Evolutionary conservation across 2,888 invertebrate genomes (phyloP), one percentile per base, ranked within the genome.

Genomic region (Drosophila pegasa): DNA sequence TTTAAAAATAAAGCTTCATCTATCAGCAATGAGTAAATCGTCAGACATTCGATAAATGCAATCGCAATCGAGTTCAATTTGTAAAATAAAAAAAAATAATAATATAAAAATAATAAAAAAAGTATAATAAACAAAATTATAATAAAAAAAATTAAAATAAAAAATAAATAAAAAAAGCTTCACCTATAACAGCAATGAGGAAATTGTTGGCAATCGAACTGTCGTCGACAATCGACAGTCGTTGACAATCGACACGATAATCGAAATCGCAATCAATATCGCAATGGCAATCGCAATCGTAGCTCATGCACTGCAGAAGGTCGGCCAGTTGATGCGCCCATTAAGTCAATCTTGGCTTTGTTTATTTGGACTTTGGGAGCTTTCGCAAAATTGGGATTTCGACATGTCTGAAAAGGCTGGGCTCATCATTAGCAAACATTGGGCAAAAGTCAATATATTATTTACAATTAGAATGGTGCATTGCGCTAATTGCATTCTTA

Each of bases 111-210:
- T n/a, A n/a, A n/a, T n/a, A n/a, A n/a, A n/a, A n/a, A n/a, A n/a
- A n/a, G n/a, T n/a, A n/a, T n/a, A n/a, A n/a, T n/a, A n/a, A n/a
- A n/a, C n/a, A n/a, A n/a, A n/a, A n/a, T n/a, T n/a, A n/a, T n/a
- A n/a, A n/a, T n/a, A n/a, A n/a, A n/a, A n/a, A n/a, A n/a, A n/a
- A n/a, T n/a, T n/a, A n/a, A n/a, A n/a, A n/a, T n/a, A n/a, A n/a
- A n/a, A n/a, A n/a, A n/a, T n/a, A n/a, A n/a, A n/a, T n/a, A n/a
- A 27, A 48, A 48, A 81, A 69, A 75, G 70, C 78, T 82, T 76
- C 78, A 86, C 76, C 74, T 78, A 75, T 68, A n/a, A n/a, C 61
- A 43, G 58, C 70, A 86, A 82, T 86, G 87, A 84, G 82, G 87
- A 86, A 82, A 67, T 55, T 27, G 29, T 54, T 14, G 50, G 31